phyloP scores from a whole-genome alignment of 2,888 invertebrate species.

The Plemyria rubiginata region DNA sequence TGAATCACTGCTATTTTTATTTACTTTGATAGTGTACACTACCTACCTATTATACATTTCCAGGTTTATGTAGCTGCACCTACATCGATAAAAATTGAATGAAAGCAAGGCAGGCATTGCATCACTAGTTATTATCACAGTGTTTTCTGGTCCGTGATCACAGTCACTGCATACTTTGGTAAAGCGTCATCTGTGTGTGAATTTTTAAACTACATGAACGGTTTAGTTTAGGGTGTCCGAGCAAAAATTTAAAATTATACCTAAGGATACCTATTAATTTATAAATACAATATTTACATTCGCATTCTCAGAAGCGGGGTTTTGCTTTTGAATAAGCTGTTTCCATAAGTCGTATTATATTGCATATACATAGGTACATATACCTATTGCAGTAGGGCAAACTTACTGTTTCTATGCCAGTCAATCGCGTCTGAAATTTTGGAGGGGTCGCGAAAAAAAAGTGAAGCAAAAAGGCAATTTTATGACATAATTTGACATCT shows the following conservation, averaged over 20 bases:
- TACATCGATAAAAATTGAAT: constrained; percentile 1
- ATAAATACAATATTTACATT: too few relatives aligned
- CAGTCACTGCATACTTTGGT: neutral
- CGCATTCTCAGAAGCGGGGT: too few relatives aligned
- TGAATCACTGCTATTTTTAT: neutral
- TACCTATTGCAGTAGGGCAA: too few relatives aligned
- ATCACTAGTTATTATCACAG: neutral
- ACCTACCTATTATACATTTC: neutral
- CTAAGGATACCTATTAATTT: neutral
- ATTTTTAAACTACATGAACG: neutral
- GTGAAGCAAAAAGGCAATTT: too few relatives aligned
- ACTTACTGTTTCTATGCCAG: too few relatives aligned
- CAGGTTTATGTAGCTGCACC: neutral
- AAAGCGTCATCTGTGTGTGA: constrained; percentile 10
- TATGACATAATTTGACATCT: too few relatives aligned
- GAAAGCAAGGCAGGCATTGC: neutral
- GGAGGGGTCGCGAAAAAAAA: too few relatives aligned
- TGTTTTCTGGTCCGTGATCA: too few relatives aligned
- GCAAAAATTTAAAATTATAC: neutral
- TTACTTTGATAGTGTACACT: neutral
- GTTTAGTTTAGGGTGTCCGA: constrained; percentile 7
- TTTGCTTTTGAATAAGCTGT: too few relatives aligned
- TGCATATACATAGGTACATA: too few relatives aligned
- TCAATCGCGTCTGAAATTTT: too few relatives aligned
- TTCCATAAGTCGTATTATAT: too few relatives aligned